A percentile compares a stretch with the other conserved stretches of the same genome.
phyloP scores from a whole-genome alignment of 2,797 vertebrate genomes.

The Clarias laeviceps region DNA sequence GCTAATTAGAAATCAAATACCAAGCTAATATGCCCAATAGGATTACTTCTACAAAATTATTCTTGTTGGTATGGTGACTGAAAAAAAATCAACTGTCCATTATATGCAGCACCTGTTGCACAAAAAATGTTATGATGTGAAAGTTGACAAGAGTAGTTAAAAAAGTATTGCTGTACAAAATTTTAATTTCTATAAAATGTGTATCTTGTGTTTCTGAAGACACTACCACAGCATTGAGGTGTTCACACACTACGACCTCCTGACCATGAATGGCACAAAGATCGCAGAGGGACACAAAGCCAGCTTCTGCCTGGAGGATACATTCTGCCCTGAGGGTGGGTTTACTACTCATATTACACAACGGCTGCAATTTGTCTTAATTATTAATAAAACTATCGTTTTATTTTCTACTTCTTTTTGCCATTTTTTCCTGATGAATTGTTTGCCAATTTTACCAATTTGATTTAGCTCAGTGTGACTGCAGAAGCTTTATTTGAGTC shows the following conservation, averaged over 20 bases:
- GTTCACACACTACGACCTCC: conserved; percentile 95
- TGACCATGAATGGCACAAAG: conserved; percentile 91
- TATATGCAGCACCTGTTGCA: neutral
- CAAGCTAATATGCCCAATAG: neutral
- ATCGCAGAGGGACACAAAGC: conserved; percentile 96
- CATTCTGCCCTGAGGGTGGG: conserved; percentile 89
- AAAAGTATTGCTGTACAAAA: neutral
- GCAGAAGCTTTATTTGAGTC: no score
- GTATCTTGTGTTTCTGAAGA: conserved; percentile 63
- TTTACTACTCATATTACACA: neutral
- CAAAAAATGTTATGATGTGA: neutral
- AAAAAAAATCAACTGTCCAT: neutral
- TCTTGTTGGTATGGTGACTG: neutral
- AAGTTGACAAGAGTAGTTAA: neutral
- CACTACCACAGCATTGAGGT: conserved; percentile 98
- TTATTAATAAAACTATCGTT: neutral
- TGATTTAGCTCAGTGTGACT: no score
- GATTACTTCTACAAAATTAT: neutral
- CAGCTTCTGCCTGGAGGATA: conserved; percentile 97
- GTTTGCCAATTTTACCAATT: neutral
- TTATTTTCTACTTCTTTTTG: neutral
- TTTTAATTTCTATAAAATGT: neutral
- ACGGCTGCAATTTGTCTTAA: neutral
- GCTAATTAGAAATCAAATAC: neutral
- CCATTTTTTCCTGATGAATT: neutral